Percentiles rank a stretch among this genome's conserved stretches.
These are phyloP conservation scores for Nibea albiflora DNA, from an alignment of 2,113 vertebrate species.

Conservation along the genomic window DNA sequence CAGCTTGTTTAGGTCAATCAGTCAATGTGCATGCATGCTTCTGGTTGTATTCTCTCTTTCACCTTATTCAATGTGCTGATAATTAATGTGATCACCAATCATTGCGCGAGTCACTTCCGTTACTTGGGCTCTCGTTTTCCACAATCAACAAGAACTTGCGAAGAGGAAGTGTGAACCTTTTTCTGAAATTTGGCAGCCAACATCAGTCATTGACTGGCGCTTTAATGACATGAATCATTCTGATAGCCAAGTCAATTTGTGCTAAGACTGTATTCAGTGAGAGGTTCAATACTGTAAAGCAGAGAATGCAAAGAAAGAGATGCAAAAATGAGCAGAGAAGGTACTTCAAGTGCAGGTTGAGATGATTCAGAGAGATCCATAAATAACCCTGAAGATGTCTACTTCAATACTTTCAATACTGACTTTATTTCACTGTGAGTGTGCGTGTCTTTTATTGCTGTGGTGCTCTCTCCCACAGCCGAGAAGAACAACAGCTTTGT, in stretches of 20 bases:
- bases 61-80: constrained; percentile 6
- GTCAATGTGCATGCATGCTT: background rate
- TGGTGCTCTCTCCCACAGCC: constrained; percentile 52
- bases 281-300: constrained; percentile 8
- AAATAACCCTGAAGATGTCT: constrained; percentile 77
- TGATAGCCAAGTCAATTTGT: constrained; percentile 24
- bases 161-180: constrained; percentile 34
- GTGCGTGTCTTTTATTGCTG: constrained; percentile 56
- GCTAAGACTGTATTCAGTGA: constrained; percentile 9
- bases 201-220: constrained; percentile 22
- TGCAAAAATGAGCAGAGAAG: constrained; percentile 47
- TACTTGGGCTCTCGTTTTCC: background rate
- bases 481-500: constrained; percentile 59
- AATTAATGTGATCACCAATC: constrained; percentile 5
- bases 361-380: constrained; percentile 67
- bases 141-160: constrained; percentile 22
- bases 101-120: constrained; percentile 5
- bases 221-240: constrained; percentile 12
- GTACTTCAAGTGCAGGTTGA: constrained; percentile 63
- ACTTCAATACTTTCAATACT: constrained; percentile 70
- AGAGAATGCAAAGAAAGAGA: constrained; percentile 28
- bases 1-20: constrained; percentile 43
- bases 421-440: constrained; percentile 67
- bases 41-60: background rate
- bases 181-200: constrained; percentile 4